Evolutionary conservation across 2,113 vertebrate species (phyloP), one percentile per base, ranked within the genome.

Genomic region (Potamarius usumacintae): DNA sequence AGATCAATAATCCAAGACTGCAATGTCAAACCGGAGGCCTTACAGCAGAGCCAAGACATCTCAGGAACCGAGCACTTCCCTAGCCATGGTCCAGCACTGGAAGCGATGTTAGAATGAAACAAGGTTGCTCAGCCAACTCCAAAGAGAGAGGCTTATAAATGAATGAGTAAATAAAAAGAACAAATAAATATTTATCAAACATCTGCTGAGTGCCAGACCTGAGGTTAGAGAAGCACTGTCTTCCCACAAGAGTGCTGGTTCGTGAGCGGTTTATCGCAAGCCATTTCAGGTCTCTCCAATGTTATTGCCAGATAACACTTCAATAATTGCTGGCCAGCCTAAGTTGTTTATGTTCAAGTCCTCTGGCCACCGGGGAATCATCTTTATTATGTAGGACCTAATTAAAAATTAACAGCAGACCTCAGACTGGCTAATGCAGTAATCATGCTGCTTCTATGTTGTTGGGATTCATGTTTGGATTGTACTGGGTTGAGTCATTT

Each of bases 111-210:
- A 25, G 63, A 81, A 18, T 57, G 4, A 69, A 57, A 60, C 20
- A 60, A 72, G 55, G 53, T 22, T 60, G 34, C 12, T 22, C 27
- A n/a, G 53, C 53, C 77, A 60, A 22, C 53, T 42, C 60, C 65
- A 72, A 53, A 80, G 63, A 69, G 63, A 60, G 30, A 74, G 50
- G 53, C 71, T 63, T 34, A 87, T 83, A 65, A 87, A 87, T 25
- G 20, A 74, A 85, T 34, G n/a, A 74, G 48, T 74, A 72, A 82
- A 82, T 60, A 86, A 82, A 82, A 74, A 86, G 77, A 82, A 82
- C n/a, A 87, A 87, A 82, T 87, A 72, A 82, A 87, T 87, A 87
- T 87, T 87, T 67, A 86, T 86, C 71, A 80, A 86, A 86, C 85
- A 86, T 81, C 85, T 86, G 85, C 62, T n/a, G 50, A 8, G 74